These are phyloP conservation scores for Notodonta dromedarius DNA, from an alignment of 2,888 invertebrate species.

Conservation along the genomic window DNA sequence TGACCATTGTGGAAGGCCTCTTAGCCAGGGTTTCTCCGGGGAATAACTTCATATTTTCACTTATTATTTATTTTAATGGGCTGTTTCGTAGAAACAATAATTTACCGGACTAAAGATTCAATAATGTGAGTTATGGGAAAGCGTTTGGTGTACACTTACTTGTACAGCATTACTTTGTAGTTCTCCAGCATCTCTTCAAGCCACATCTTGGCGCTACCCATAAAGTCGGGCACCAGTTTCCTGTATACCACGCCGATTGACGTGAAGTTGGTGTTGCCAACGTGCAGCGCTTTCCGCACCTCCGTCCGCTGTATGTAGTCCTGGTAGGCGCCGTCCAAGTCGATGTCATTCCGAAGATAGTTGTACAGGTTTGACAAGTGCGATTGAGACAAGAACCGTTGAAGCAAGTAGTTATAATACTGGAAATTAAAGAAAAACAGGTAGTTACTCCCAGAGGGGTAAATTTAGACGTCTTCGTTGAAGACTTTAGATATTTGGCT, in stretches of 20 bases:
- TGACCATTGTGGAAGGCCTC: too few species aligned
- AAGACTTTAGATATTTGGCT: too few species aligned
- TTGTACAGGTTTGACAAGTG: slow-evolving; percentile 78
- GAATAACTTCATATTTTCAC: too few species aligned
- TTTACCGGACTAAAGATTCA: too few species aligned
- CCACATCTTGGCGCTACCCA: slow-evolving; percentile 84
- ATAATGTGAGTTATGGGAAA: too few species aligned
- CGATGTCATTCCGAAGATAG: slow-evolving; percentile 70
- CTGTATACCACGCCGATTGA: slow-evolving; percentile 79
- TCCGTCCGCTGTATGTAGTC: slow-evolving; percentile 73
- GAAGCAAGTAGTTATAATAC: slow-evolving; percentile 80
- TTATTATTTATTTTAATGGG: too few species aligned
- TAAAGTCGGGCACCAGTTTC: slow-evolving; percentile 80
- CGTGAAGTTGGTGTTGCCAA: slow-evolving; percentile 79
- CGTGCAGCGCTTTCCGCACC: slow-evolving; percentile 78
- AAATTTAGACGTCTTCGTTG: too few species aligned
- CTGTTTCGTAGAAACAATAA: too few species aligned
- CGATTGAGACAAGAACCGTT: slow-evolving; percentile 72
- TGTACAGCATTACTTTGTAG: slow-evolving; percentile 85
- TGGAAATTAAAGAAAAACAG: slow-evolving; percentile 44
- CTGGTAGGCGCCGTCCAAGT: slow-evolving; percentile 67
- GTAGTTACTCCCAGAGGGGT: too few species aligned
- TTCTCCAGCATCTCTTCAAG: slow-evolving; percentile 81
- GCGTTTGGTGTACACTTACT: slow-evolving; percentile 58
- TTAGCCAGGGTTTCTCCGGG: too few species aligned